Evolutionary conservation across 1,140 invertebrate genomes (phyloP).

Genomic region (Drosophila subobscura): DNA sequence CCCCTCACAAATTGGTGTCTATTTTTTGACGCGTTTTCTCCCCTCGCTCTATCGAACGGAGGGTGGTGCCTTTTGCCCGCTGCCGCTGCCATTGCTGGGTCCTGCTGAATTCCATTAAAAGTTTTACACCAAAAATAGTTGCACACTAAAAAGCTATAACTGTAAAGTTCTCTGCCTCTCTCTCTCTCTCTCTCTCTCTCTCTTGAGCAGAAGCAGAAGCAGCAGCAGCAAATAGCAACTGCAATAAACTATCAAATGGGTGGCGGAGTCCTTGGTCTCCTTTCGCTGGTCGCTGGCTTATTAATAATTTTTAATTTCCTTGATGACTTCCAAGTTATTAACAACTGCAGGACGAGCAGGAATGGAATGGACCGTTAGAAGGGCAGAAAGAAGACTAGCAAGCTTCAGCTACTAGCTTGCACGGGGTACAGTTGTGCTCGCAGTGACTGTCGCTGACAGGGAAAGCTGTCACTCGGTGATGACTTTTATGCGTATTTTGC

Average conservation of each 20-base stretch:
- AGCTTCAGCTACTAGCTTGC: neutral
- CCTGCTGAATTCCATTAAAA: slow-evolving; percentile 79
- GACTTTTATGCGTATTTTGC: slow-evolving; percentile 58
- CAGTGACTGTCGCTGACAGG: neutral
- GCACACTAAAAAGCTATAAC: slow-evolving; percentile 81
- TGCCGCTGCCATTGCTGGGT: slow-evolving; percentile 22
- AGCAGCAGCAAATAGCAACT: slow-evolving; percentile 22
- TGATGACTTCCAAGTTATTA: slow-evolving; percentile 79
- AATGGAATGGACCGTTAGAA: neutral
- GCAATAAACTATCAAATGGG: slow-evolving; percentile 75
- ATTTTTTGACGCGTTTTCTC: slow-evolving; percentile 70
- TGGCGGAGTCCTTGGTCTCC: slow-evolving; percentile 45
- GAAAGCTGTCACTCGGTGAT: slow-evolving; percentile 48
- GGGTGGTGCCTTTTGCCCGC: slow-evolving; percentile 5
- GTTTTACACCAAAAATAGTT: slow-evolving; percentile 82
- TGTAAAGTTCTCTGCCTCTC: slow-evolving; percentile 63
- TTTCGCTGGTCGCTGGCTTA: slow-evolving; percentile 48
- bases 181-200: slow-evolving; percentile 29
- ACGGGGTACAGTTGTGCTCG: slow-evolving; percentile 12
- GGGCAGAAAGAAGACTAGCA: neutral
- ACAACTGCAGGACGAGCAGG: slow-evolving; percentile 31
- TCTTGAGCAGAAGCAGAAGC: neutral
- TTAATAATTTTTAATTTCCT: slow-evolving; percentile 82
- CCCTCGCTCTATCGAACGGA: slow-evolving; percentile 53
- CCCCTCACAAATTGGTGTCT: slow-evolving; percentile 63